Conservation (phyloP, 2,888 invertebrate genomes). For the Carabus problematicus region DNA sequence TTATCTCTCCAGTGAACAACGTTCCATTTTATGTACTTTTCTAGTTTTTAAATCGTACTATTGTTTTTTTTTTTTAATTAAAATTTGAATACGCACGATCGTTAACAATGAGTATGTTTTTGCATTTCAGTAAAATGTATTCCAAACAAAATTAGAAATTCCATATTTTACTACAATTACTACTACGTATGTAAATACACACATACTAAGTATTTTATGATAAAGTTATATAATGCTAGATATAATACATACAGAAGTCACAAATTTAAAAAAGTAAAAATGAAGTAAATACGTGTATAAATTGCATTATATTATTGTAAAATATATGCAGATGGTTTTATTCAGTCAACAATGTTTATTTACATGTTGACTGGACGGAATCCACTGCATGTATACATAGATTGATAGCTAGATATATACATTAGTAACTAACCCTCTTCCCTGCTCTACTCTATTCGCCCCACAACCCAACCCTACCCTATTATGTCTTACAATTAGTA, state of each 20-base stretch:
- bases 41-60: conserved; percentile 27
- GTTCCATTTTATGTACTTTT: conserved; percentile 25
- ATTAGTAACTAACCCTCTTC: background rate
- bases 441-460: no score
- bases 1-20: conserved; percentile 1
- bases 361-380: no score
- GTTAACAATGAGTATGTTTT: conserved; percentile 6
- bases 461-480: background rate
- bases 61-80: conserved; percentile 19
- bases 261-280: conserved; percentile 13
- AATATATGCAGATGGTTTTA: no score
- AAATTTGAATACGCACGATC: no score
- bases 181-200: no score
- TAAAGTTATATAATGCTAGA: conserved; percentile 17
- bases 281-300: no score
- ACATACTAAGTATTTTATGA: conserved; percentile 27
- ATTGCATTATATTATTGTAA: no score
- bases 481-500: no score
- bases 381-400: no score
- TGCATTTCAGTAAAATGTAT: conserved; percentile 18
- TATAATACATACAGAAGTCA: conserved; percentile 15
- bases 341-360: no score
- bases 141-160: conserved; percentile 18
- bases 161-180: conserved; percentile 32
- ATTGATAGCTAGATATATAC: conserved; percentile 5